Percentiles rank a stretch among this genome's conserved stretches.
Evolutionary conservation across 2,113 vertebrate genomes (phyloP).

Genomic region (Paradoxurus hermaphroditus): DNA sequence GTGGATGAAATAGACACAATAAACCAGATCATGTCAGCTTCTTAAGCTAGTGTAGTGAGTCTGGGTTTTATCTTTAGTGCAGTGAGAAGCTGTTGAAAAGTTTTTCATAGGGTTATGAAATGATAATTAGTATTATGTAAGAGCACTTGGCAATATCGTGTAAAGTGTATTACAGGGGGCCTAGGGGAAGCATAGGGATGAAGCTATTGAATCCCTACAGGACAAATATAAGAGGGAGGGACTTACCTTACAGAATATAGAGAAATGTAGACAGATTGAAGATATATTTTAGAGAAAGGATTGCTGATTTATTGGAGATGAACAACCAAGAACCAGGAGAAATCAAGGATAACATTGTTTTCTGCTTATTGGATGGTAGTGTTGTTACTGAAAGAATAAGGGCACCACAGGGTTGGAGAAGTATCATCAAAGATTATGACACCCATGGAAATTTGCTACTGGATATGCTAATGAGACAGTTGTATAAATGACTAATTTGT

Average conservation of each 20-base stretch:
- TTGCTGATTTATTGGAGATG: background rate
- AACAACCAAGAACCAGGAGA: background rate
- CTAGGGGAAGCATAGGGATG: background rate
- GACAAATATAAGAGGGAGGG: background rate
- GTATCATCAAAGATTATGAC: background rate
- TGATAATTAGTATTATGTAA: background rate
- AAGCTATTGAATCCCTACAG: background rate
- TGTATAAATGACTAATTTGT: background rate
- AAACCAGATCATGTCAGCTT: background rate
- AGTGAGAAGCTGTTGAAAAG: background rate
- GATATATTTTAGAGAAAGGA: background rate
- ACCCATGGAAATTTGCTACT: background rate
- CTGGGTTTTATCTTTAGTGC: background rate
- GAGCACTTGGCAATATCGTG: background rate
- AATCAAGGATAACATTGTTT: background rate
- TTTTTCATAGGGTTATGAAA: background rate
- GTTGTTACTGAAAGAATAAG: background rate
- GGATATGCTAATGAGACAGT: background rate
- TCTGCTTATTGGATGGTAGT: background rate
- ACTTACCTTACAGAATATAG: background rate
- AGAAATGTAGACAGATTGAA: background rate
- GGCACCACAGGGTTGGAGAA: background rate
- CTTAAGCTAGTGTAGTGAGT: background rate
- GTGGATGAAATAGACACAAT: background rate
- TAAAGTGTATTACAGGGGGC: background rate